Evolutionary conservation across 2,888 invertebrate species (phyloP), one percentile per base, ranked within the genome.

Genomic region (Drosophila meridionalis): DNA sequence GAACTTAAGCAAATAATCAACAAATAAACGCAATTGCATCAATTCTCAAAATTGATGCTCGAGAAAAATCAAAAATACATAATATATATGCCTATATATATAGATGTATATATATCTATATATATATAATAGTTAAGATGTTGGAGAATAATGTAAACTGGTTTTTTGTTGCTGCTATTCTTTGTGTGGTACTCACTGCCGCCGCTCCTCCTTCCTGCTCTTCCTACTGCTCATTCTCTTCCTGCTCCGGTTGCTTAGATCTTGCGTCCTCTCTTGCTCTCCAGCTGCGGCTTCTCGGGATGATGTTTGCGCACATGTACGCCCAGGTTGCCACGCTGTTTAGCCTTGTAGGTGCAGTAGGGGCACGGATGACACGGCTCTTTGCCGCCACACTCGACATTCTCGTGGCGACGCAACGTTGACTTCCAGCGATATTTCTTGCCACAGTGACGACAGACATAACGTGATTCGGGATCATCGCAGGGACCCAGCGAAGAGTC

Each of bases 341-440:
- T 96, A 74, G 97, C 97, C 88, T 95, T 94, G 94, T 96, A 96
- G 30, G 95, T 94, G 93, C 97, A 97, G 92, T 96, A 95, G 12
- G 96, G 96, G 89, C 97, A 97, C 76, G 96, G 96, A 93, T 97
- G 97, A 75, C 96, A 95, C 0, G 97, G 97, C 77, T 96, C 96
- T 92, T 97, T 97, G 77, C 96, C 97, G 52, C 97, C 96, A 93
- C 97, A 97, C 93, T 97, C 97, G 74, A 97, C 96, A 94, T 95
- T 96, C 93, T 96, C 97, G 93, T 97, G 97, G 5, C 96, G 95
- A 12, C 96, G 94, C 94, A 97, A 94, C 70, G 97, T 97, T 58
- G 97, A 97, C 93, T 96, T 97, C 97, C 97, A 97, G 87, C 97
- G 95, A 93, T 97, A 97, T 80, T 96, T 95, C 93, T 97, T 97